phyloP scores from a whole-genome alignment of 1,140 invertebrate genomes.

The Drosophila melanogaster region DNA sequence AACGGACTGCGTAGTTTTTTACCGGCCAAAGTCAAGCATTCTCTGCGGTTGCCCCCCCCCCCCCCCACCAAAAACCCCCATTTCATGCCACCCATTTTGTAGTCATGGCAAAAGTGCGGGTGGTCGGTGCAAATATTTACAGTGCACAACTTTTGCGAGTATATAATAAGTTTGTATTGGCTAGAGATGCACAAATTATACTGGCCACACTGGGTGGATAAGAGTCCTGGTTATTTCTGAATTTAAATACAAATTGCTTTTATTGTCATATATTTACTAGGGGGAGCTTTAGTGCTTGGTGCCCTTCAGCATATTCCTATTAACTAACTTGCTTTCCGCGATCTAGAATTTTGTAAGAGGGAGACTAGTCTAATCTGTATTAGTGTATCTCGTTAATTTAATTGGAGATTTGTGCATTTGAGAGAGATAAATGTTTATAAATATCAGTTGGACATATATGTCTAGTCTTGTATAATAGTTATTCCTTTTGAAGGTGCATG shows the following conservation, averaged over 20 bases:
- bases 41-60: constrained; percentile 53
- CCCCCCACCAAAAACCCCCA: constrained; percentile 1
- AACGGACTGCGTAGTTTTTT: constrained; percentile 53
- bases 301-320: neutral
- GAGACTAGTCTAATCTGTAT: too few relatives aligned
- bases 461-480: too few relatives aligned
- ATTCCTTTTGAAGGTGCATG: too few relatives aligned
- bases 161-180: constrained; percentile 65
- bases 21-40: constrained; percentile 69
- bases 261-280: neutral
- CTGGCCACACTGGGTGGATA: neutral
- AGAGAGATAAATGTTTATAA: too few relatives aligned
- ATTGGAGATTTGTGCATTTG: too few relatives aligned
- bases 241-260: constrained; percentile 17
- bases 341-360: neutral
- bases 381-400: too few relatives aligned
- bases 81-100: constrained; percentile 1
- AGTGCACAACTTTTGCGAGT: constrained; percentile 61
- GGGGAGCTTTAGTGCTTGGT: neutral
- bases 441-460: too few relatives aligned
- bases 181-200: constrained; percentile 40
- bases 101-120: constrained; percentile 34
- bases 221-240: neutral
- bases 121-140: constrained; percentile 67
- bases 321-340: neutral